A percentile compares a stretch with the other conserved stretches of the same genome.
phyloP scores from a whole-genome alignment of 2,888 invertebrate genomes.

The Eupithecia exiguata region DNA sequence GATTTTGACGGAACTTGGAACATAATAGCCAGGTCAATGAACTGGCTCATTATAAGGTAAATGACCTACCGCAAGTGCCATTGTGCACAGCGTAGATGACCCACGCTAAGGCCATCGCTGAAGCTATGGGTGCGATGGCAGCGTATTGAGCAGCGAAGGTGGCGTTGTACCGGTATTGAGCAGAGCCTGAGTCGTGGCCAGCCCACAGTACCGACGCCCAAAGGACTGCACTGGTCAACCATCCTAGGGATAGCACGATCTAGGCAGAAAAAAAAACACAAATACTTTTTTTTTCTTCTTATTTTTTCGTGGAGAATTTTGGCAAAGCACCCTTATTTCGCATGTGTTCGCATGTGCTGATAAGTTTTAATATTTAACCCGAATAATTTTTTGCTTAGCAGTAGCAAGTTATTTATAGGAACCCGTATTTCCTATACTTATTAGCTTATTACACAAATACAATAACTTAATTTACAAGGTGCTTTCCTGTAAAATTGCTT shows the following conservation, averaged over 20 bases:
- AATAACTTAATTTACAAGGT: too few relatives aligned
- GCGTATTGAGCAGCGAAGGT: conserved; percentile 86
- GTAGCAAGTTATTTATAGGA: too few relatives aligned
- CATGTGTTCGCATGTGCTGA: too few relatives aligned
- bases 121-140: conserved; percentile 86
- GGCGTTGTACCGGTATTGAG: conserved; percentile 84
- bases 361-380: too few relatives aligned
- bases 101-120: conserved; percentile 86
- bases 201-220: conserved; percentile 85
- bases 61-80: conserved; percentile 75
- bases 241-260: conserved; percentile 81
- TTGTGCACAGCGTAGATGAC: conserved; percentile 85
- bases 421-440: too few relatives aligned
- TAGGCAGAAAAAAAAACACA: conserved; percentile 47
- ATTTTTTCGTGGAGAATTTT: too few relatives aligned
- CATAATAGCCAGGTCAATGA: background rate
- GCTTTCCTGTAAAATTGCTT: too few relatives aligned
- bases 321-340: too few relatives aligned
- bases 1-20: background rate
- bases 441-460: too few relatives aligned
- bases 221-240: conserved; percentile 75
- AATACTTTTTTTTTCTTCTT: too few relatives aligned
- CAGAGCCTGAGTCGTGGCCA: conserved; percentile 82
- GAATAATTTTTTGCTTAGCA: background rate
- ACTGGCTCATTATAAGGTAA: background rate